Conservation (phyloP, 2,888 invertebrate species). For the Metacarcinus magister region DNA sequence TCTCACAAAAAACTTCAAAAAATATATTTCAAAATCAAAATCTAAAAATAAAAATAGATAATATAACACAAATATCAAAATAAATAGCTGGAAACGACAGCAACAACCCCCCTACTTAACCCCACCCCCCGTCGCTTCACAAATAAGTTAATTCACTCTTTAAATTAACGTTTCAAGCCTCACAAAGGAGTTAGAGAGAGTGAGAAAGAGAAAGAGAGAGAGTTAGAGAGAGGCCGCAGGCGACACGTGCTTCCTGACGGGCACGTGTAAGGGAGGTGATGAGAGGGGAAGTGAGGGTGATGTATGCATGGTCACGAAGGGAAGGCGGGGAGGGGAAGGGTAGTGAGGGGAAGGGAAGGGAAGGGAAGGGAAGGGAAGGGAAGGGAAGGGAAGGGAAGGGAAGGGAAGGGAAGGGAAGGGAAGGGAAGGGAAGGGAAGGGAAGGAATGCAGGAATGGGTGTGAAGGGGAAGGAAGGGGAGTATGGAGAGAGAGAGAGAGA, state of each 20-base stretch:
- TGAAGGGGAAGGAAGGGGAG: not conserved
- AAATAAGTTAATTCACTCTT: slow-evolving; percentile 68
- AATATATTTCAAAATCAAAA: not conserved
- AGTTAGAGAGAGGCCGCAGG: not conserved
- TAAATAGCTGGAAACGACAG: not conserved
- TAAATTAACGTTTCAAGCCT: slow-evolving; percentile 65
- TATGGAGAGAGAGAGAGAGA: not conserved
- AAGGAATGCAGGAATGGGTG: too few relatives aligned
- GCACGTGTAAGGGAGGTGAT: not conserved
- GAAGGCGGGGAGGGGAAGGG: not conserved
- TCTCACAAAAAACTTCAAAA: not conserved
- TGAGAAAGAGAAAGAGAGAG: not conserved
- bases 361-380: not conserved
- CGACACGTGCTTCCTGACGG: not conserved
- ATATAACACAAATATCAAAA: not conserved
- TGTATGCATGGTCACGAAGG: slow-evolving; percentile 54
- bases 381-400: not conserved
- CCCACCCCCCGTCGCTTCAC: slow-evolving; percentile 37
- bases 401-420: not conserved
- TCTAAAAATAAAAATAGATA: not conserved
- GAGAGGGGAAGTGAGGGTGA: slow-evolving; percentile 47
- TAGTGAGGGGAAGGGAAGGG: not conserved
- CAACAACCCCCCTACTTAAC: not conserved
- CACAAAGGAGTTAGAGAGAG: not conserved
- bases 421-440: too few relatives aligned